A percentile compares a stretch with the other conserved stretches of the same genome.
phyloP scores from a whole-genome alignment of 2,797 vertebrate species.

The Scyliorhinus canicula region DNA sequence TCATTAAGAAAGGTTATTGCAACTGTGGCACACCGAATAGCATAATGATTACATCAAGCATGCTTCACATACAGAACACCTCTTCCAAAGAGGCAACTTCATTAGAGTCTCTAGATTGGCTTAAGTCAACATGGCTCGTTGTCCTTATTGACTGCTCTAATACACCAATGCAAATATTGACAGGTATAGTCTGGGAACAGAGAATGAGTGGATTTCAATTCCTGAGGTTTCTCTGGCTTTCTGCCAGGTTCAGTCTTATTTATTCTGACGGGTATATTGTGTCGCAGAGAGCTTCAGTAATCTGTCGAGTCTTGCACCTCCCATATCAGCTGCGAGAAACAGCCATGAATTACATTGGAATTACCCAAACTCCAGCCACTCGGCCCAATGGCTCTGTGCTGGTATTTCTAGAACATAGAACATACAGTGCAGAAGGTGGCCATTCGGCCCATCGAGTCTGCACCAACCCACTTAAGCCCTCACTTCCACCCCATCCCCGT shows the following conservation, averaged over 20 bases:
- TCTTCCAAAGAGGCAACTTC: background rate
- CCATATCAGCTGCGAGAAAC: background rate
- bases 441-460: no score
- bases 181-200: background rate
- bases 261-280: constrained; percentile 9
- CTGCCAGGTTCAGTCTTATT: background rate
- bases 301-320: background rate
- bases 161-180: constrained; percentile 31
- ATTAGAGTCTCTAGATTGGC: background rate
- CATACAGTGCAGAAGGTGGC: no score
- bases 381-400: background rate
- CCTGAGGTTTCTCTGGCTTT: background rate
- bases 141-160: constrained; percentile 21
- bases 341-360: background rate
- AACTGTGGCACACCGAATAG: background rate
- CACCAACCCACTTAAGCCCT: no score
- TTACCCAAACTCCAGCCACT: background rate
- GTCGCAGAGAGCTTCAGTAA: background rate
- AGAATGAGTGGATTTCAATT: constrained; percentile 26
- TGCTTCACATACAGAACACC: background rate
- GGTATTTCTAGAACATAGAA: no score
- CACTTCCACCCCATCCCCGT: no score
- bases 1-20: background rate
- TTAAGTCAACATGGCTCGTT: constrained; percentile 8
- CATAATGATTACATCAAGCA: background rate